Evolutionary conservation across 2,113 vertebrate genomes (phyloP).

Genomic region (Balaeniceps rex): DNA sequence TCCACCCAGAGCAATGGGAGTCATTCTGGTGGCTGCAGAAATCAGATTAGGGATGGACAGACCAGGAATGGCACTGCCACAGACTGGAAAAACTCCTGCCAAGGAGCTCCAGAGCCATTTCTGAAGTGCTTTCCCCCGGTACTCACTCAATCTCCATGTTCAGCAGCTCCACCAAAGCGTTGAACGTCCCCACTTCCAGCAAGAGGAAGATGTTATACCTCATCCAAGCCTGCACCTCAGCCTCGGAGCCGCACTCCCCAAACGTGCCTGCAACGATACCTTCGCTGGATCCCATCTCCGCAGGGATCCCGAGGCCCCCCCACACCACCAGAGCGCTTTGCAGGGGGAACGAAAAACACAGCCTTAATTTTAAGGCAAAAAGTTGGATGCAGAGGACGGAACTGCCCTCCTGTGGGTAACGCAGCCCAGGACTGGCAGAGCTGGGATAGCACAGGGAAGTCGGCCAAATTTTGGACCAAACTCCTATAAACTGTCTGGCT

Average conservation of each 20-base stretch:
- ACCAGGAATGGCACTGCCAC: not conserved
- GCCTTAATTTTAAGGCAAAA: no score
- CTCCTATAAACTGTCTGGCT: not conserved
- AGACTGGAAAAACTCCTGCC: not conserved
- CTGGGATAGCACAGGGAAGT: rapidly evolving
- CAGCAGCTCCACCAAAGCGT: conserved; percentile 93
- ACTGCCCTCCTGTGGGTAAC: not conserved
- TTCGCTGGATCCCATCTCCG: not conserved
- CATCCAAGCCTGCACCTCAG: conserved; percentile 93
- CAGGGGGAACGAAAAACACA: no score
- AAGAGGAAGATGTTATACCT: conserved; percentile 94
- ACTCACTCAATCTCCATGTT: conserved; percentile 99
- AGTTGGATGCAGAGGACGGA: not conserved
- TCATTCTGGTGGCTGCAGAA: not conserved
- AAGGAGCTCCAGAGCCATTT: not conserved
- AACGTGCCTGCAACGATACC: conserved; percentile 83
- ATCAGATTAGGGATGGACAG: not conserved
- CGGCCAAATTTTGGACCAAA: not conserved
- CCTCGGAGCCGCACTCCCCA: conserved; percentile 89
- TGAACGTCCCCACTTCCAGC: conserved; percentile 92
- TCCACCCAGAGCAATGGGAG: rapidly evolving
- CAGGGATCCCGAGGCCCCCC: not conserved
- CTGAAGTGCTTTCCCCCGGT: not conserved
- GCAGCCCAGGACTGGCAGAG: not conserved
- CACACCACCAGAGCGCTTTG: rapidly evolving